Conservation (phyloP, 2,113 vertebrate species). For the Euleptes europaea region DNA sequence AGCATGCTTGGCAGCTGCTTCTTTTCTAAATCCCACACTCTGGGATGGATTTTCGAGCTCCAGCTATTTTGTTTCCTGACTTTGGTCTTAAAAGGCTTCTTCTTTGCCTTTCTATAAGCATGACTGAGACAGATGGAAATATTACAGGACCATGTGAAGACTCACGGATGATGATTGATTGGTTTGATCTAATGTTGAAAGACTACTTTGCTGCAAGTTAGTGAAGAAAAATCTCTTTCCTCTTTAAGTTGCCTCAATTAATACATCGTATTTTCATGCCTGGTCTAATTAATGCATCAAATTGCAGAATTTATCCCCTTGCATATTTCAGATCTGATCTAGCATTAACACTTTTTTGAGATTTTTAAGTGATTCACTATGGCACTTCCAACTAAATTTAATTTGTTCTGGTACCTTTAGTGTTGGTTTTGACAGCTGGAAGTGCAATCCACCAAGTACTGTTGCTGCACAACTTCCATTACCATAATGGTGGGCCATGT, state of each 20-base stretch:
- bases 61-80: conserved; percentile 40
- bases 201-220: conserved; percentile 48
- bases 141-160: conserved; percentile 17
- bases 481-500: background rate
- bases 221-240: background rate
- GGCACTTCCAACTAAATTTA: background rate
- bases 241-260: background rate
- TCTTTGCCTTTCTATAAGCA: conserved; percentile 39
- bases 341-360: background rate
- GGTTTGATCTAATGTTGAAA: conserved; percentile 52
- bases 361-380: background rate
- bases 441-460: background rate
- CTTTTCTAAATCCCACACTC: conserved; percentile 61
- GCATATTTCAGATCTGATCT: background rate
- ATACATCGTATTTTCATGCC: background rate
- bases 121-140: conserved; percentile 47
- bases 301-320: background rate
- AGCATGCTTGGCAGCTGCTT: conserved; percentile 63
- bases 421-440: conserved; percentile 3
- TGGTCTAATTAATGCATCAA: background rate
- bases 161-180: conserved; percentile 32
- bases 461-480: background rate
- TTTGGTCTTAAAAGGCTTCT: conserved; percentile 48
- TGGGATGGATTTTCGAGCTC: conserved; percentile 62
- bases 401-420: background rate